Evolutionary conservation across 2,888 invertebrate species (phyloP), one percentile per base, ranked within the genome.

Genomic region (Aelia acuminata): DNA sequence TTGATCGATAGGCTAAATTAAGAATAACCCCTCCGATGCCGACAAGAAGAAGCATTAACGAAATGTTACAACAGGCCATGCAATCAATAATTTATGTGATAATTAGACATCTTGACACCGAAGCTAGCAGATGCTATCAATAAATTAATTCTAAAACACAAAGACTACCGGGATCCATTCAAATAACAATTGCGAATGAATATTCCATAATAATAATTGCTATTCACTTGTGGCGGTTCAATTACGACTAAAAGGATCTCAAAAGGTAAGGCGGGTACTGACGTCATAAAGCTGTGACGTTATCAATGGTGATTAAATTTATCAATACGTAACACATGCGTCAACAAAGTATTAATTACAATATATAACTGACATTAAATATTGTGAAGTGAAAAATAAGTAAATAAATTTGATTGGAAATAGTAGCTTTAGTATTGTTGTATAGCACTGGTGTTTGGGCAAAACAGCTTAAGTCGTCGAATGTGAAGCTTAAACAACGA

Each of bases 41-140:
- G 31, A 70, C 20, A 35, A 18, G 63, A 31, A 35, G 63, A 7
- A 1, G 20, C 4, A 70, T 70, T 35, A 31, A 70, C 63, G 57
- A 70, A 35, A 4, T 13, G 63, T 70, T 31, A 70, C 63, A 18
- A 35, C 31, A 35, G 35, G 5, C 5, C 15, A 5, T 31, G 15
- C n/a, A n/a, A n/a, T 70, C 18, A 35, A 70, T 70, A 35, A 70
- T 70, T 70, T 35, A 70, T 70, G 63, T 35, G 63, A 70, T 70
- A 70, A 70, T 70, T 35, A 35, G 15, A 35, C 35, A 31, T 70
- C 63, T 35, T 31, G 35, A 35, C 18, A 70, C 63, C 35, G 20
- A 7, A 5, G 63, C 63, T 15, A 20, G 31, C 15, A 13, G 35
- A 70, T 18, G 3, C 63, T 70, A 70, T 70, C 63, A 35, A 70